A percentile compares a stretch with the other conserved stretches of the same genome.
phyloP scores from a whole-genome alignment of 2,113 vertebrate genomes.

The Gymnocephalus cernua region DNA sequence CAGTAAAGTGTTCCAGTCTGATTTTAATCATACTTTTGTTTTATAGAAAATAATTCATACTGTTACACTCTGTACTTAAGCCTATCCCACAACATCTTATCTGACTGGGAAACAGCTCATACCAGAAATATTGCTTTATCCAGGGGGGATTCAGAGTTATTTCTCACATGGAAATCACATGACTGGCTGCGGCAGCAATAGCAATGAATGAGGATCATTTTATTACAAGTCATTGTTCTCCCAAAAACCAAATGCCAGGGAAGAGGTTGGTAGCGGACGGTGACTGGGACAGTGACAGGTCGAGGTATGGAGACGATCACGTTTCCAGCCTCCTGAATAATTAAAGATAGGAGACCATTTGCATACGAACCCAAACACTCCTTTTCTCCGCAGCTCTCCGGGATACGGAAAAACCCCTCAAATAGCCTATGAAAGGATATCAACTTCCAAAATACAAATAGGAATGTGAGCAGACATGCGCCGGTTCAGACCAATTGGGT shows the following conservation, averaged over 20 bases:
- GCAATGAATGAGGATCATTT: slow-evolving; percentile 41
- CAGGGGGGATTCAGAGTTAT: not conserved
- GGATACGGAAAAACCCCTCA: slow-evolving; percentile 15
- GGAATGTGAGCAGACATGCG: not conserved
- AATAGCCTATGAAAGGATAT: not conserved
- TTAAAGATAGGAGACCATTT: slow-evolving; percentile 74
- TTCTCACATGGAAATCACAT: slow-evolving; percentile 60
- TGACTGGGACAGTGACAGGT: slow-evolving; percentile 32
- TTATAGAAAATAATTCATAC: not conserved
- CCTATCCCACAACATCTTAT: not conserved
- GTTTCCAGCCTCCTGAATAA: slow-evolving; percentile 73
- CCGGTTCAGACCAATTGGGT: no score
- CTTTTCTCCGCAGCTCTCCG: not conserved
- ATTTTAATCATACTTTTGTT: not conserved
- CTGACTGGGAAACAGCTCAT: not conserved
- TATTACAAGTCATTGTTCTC: not conserved
- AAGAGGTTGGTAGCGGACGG: slow-evolving; percentile 13
- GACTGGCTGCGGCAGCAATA: slow-evolving; percentile 22
- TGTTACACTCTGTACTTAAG: not conserved
- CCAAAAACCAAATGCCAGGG: not conserved
- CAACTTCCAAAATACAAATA: not conserved
- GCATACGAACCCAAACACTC: slow-evolving; percentile 84
- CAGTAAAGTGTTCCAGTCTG: not conserved
- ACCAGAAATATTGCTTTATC: not conserved
- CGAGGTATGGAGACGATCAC: slow-evolving; percentile 39